A percentile compares a stretch with the other conserved stretches of the same genome.
These are phyloP conservation scores for Branchinecta sandiegonensis DNA, from an alignment of 2,888 invertebrate species.

Conservation along the genomic window DNA sequence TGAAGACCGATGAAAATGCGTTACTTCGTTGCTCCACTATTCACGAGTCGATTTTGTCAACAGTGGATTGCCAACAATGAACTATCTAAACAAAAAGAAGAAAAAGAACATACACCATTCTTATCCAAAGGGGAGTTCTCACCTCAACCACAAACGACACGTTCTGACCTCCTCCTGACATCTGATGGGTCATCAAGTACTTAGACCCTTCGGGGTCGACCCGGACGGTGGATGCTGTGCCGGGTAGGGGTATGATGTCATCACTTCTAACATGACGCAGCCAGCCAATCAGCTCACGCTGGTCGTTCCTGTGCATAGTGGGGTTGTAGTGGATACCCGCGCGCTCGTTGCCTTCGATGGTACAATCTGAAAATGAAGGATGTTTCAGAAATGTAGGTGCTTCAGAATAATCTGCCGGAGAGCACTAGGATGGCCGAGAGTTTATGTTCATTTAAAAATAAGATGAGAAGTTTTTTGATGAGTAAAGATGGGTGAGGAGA, in stretches of 20 bases:
- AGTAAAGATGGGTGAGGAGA: no score
- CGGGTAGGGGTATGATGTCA: slow-evolving; percentile 55
- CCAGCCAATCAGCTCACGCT: slow-evolving; percentile 86
- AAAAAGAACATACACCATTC: no score
- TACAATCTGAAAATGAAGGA: slow-evolving; percentile 44
- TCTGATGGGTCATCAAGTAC: slow-evolving; percentile 58
- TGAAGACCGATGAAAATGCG: no score
- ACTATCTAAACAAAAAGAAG: no score
- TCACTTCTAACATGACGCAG: slow-evolving; percentile 57
- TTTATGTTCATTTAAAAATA: no score
- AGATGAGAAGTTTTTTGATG: no score
- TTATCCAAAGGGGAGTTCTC: neutral
- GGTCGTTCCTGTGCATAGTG: slow-evolving; percentile 61
- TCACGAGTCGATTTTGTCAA: no score
- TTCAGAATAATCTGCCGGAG: no score
- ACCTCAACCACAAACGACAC: slow-evolving; percentile 16
- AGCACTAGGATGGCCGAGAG: no score
- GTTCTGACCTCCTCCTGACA: slow-evolving; percentile 41
- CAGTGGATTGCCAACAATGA: no score
- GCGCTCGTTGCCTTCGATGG: slow-evolving; percentile 63
- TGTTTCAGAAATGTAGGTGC: no score
- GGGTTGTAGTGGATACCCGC: slow-evolving; percentile 89
- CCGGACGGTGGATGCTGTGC: slow-evolving; percentile 44
- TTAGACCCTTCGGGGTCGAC: slow-evolving; percentile 59
- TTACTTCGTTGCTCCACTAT: no score